These are phyloP conservation scores for Mesorhabditis spiculigera DNA, from an alignment of 2,888 invertebrate genomes.

Conservation along the genomic window DNA sequence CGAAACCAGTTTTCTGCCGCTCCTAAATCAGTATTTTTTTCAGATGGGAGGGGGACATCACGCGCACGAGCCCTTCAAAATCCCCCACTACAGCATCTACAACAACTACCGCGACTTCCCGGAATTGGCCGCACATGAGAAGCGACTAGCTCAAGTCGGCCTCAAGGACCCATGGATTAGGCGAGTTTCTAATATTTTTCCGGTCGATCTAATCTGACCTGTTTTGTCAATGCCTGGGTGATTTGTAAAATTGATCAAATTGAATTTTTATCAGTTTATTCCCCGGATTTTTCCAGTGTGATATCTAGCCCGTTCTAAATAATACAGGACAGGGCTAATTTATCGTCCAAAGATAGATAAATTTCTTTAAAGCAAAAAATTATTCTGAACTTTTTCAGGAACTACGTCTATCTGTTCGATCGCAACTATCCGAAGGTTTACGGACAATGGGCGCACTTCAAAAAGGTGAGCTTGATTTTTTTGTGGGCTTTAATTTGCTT, in stretches of 20 bases:
- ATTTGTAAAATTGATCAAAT: no score
- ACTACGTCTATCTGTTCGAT: constrained; percentile 49
- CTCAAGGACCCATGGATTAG: constrained; percentile 57
- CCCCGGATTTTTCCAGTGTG: no score
- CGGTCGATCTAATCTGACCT: no score
- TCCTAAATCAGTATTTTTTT: no score
- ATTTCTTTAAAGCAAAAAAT: no score
- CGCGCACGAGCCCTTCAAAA: constrained; percentile 50
- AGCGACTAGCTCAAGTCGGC: constrained; percentile 50
- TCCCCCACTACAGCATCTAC: constrained; percentile 52
- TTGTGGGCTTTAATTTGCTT: neutral
- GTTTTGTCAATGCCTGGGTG: no score
- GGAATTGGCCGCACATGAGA: constrained; percentile 49
- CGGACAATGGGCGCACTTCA: constrained; percentile 48
- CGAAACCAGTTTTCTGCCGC: no score
- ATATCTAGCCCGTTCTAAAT: no score
- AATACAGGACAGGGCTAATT: no score
- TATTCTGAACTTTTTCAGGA: constrained; percentile 26
- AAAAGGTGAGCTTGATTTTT: constrained; percentile 22
- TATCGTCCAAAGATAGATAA: no score
- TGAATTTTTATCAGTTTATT: no score
- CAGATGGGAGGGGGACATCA: constrained; percentile 26
- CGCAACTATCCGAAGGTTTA: constrained; percentile 38
- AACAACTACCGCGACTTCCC: constrained; percentile 49
- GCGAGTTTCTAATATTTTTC: constrained; percentile 23